Evolutionary conservation across 2,797 vertebrate species (phyloP), one percentile per base, ranked within the genome.

Genomic region (Trematomus bernacchii): DNA sequence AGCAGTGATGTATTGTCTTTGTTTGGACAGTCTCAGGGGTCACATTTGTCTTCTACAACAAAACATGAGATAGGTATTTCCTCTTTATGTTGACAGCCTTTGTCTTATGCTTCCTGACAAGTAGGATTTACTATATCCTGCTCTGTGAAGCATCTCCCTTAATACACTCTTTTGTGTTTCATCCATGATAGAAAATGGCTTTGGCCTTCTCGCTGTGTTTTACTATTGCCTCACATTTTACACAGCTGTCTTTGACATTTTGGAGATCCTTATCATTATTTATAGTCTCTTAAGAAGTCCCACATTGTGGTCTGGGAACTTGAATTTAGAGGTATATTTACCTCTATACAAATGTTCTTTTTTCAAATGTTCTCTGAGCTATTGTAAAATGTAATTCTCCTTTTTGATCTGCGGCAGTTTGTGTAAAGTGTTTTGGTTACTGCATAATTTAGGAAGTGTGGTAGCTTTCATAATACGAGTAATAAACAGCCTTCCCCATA

Each of bases 1-100:
- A 92, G 90, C 88, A 48, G 82, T 90, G 91, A 93, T 92, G 83
- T 85, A 89, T 87, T 92, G 82, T 89, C 71, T 79, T 93, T 89
- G 84, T 90, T 90, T 74, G 77, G 66, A 83, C 87, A 89, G 79
- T 84, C 85, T 79, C 47, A 58, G 14, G 19, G 46, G 59, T 70
- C 62, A 69, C 66, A 46, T 74, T 63, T 63, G 78, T 89, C 82
- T 85, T 61, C 43, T 54, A 46, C 74, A 23, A 50, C 66, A 76
- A 80, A 77, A 81, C 82, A 67, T 79, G 62, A 74, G 66, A 79
- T 78, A 51, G 53, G 65, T 18, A 40, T 82, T 89, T 68, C 66
- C 54, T 83, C 63, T 85, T 61, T n/a, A 71, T 73, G 77, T 48
- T 82, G 76, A 87, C 76, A 74, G 79, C 43, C 66, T 83, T 66